A percentile compares a stretch with the other conserved stretches of the same genome.
Conservation (phyloP, 2,888 invertebrate species). For the Nomada lathburiana region DNA sequence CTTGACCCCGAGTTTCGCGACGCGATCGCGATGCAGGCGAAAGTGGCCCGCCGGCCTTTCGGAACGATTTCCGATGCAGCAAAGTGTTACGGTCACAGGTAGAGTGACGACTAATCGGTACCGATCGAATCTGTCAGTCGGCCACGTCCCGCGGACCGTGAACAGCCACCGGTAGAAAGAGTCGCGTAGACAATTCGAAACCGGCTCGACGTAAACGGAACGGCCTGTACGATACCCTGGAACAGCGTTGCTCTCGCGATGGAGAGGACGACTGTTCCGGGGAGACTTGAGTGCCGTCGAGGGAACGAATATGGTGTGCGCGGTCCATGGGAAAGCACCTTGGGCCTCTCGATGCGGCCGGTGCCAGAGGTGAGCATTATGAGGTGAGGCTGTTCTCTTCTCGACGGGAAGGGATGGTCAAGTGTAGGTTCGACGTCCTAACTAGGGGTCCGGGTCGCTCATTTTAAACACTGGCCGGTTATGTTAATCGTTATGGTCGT, state of each 20-base stretch:
- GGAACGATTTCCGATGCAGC: conserved; percentile 40
- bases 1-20: conserved; percentile 64
- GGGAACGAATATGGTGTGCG: conserved; percentile 69
- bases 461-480: conserved; percentile 59
- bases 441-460: conserved; percentile 43
- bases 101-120: conserved; percentile 27
- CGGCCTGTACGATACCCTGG: conserved; percentile 56
- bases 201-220: conserved; percentile 75
- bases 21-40: conserved; percentile 49
- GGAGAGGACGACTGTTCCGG: conserved; percentile 42
- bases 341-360: conserved; percentile 48
- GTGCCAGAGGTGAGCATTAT: conserved; percentile 73
- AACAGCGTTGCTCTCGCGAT: conserved; percentile 52
- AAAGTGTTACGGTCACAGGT: neutral
- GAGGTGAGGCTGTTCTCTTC: conserved; percentile 60
- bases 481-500: conserved; percentile 24
- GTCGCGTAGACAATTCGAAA: conserved; percentile 54
- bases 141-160: conserved; percentile 8
- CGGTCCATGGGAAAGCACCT: conserved; percentile 70
- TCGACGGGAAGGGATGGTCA: conserved; percentile 39
- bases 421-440: conserved; percentile 71
- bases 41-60: conserved; percentile 42
- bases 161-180: neutral
- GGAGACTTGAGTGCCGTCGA: conserved; percentile 50
- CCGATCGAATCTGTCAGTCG: conserved; percentile 40